A percentile compares a stretch with the other conserved stretches of the same genome.
Evolutionary conservation across 2,888 invertebrate genomes (phyloP).

Genomic region (Papilio demoleus): DNA sequence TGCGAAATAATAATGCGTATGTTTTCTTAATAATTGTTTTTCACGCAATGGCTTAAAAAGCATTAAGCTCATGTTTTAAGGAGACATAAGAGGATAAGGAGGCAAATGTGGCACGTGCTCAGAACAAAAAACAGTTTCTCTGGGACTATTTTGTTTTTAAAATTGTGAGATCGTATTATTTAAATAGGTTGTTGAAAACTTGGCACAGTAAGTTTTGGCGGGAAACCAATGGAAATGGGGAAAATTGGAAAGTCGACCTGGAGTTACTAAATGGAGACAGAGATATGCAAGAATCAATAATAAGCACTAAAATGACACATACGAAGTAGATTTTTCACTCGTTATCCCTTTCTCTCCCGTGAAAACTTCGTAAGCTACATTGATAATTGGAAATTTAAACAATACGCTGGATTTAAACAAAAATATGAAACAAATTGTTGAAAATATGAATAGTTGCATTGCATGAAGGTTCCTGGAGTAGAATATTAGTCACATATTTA

Average conservation of each 20-base stretch:
- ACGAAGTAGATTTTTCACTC: slow-evolving; percentile 3
- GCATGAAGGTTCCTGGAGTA: background rate
- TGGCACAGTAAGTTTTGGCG: background rate
- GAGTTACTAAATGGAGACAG: slow-evolving; percentile 7
- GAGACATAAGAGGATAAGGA: background rate
- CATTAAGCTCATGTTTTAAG: background rate
- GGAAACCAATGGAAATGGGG: slow-evolving; percentile 4
- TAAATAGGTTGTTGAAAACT: too few relatives aligned
- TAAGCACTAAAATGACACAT: slow-evolving; percentile 20
- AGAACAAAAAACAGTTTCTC: background rate
- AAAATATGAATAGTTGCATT: slow-evolving; percentile 8
- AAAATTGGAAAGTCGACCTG: background rate
- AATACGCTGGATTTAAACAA: background rate
- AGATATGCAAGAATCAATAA: background rate
- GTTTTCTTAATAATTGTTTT: background rate
- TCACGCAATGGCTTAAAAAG: background rate
- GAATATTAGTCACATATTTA: background rate
- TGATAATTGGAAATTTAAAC: background rate
- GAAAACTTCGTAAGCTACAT: slow-evolving; percentile 8
- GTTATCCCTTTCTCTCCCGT: slow-evolving; percentile 40
- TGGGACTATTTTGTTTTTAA: background rate
- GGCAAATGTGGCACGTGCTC: background rate
- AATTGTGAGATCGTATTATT: background rate
- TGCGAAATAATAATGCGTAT: background rate
- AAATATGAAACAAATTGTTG: background rate